These are phyloP conservation scores for Myotis pilosus DNA, from an alignment of 2,797 vertebrate genomes.

Conservation along the genomic window DNA sequence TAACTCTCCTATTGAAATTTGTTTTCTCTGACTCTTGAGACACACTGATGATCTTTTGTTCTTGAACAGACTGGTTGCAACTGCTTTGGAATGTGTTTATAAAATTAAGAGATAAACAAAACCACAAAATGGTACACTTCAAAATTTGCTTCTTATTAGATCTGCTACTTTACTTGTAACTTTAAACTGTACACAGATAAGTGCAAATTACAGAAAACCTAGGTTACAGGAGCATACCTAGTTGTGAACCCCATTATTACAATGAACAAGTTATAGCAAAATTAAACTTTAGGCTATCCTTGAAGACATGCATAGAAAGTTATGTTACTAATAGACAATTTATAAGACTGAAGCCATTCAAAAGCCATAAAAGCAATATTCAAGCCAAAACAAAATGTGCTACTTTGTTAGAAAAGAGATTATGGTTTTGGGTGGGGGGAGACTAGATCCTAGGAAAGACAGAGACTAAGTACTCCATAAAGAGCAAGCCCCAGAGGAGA, in stretches of 20 bases:
- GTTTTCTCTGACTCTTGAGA: conserved; percentile 50
- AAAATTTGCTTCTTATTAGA: conserved; percentile 47
- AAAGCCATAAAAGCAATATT: conserved; percentile 32
- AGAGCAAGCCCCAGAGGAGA: background rate
- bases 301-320: background rate
- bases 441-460: background rate
- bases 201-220: background rate
- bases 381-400: background rate
- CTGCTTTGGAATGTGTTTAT: conserved; percentile 58
- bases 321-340: background rate
- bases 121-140: background rate
- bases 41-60: conserved; percentile 43
- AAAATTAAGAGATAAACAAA: conserved; percentile 57
- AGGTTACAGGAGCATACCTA: background rate
- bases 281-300: conserved; percentile 22
- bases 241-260: background rate
- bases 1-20: conserved; percentile 12
- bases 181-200: conserved; percentile 48
- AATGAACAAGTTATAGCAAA: conserved; percentile 9
- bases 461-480: background rate
- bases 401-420: conserved; percentile 35
- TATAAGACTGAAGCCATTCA: background rate
- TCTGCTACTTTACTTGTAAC: conserved; percentile 23
- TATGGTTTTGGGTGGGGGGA: background rate
- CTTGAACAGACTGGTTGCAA: conserved; percentile 53